Evolutionary conservation across 2,888 invertebrate species (phyloP).

Genomic region (Volucella zonaria): DNA sequence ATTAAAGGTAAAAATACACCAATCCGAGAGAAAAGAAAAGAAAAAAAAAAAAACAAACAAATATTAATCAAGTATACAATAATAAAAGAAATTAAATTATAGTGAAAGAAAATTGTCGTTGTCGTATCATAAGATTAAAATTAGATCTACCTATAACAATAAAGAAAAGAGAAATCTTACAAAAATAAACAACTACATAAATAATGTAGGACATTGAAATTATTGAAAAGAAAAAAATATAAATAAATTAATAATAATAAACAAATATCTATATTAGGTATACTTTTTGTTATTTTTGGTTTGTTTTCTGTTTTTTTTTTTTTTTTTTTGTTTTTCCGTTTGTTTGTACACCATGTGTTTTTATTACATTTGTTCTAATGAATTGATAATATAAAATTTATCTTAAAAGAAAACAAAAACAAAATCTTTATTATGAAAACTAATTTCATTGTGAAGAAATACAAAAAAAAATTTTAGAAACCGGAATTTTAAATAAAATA

Average conservation of each 20-base stretch:
- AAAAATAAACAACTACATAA: slow-evolving; percentile 61
- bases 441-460: slow-evolving; percentile 52
- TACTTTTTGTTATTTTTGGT: slow-evolving; percentile 53
- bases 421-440: slow-evolving; percentile 15
- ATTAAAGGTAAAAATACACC: slow-evolving; percentile 61
- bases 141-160: slow-evolving; percentile 65
- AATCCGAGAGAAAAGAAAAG: slow-evolving; percentile 63
- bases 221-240: slow-evolving; percentile 43
- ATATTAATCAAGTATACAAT: slow-evolving; percentile 72
- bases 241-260: slow-evolving; percentile 40
- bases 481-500: slow-evolving; percentile 23
- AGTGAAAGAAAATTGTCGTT: slow-evolving; percentile 72
- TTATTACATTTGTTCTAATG: slow-evolving; percentile 64
- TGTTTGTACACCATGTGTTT: slow-evolving; percentile 64
- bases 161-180: slow-evolving; percentile 53
- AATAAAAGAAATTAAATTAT: slow-evolving; percentile 62
- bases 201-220: slow-evolving; percentile 64
- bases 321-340: no score
- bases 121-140: slow-evolving; percentile 70
- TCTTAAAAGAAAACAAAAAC: slow-evolving; percentile 15
- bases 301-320: slow-evolving; percentile 49
- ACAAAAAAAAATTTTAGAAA: slow-evolving; percentile 30
- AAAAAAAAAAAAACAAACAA: slow-evolving; percentile 54
- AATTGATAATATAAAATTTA: slow-evolving; percentile 53
- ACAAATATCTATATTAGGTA: slow-evolving; percentile 73